These are phyloP conservation scores for Antedon mediterranea DNA, from an alignment of 53 echinoderm and acorn worm genomes.

Conservation along the genomic window DNA sequence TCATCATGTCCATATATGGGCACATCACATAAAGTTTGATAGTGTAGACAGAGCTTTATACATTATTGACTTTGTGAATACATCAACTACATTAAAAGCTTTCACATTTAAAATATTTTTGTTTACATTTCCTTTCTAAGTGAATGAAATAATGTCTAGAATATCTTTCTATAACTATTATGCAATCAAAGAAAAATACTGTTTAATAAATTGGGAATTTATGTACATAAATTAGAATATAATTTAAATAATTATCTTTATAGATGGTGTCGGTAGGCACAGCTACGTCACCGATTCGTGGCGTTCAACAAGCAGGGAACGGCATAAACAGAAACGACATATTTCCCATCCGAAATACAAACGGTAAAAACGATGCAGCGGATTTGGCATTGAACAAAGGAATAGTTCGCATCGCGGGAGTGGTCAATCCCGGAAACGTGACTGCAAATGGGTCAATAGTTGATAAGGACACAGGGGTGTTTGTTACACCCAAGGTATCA, in stretches of 20 bases:
- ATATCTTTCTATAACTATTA: too few relatives aligned
- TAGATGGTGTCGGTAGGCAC: conserved; percentile 81
- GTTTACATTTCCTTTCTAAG: too few relatives aligned
- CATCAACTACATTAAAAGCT: too few relatives aligned
- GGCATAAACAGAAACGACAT: neutral
- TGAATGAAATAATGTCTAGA: too few relatives aligned
- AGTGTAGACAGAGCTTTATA: too few relatives aligned
- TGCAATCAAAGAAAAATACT: too few relatives aligned
- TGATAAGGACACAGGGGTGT: conserved; percentile 31
- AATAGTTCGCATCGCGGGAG: neutral
- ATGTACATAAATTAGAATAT: too few relatives aligned
- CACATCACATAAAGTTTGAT: too few relatives aligned
- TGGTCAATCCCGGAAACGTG: neutral
- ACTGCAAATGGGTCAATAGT: neutral
- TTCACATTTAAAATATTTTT: too few relatives aligned
- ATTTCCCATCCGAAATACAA: neutral
- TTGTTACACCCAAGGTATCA: conserved; percentile 29
- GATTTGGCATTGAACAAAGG: neutral
- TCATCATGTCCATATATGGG: too few relatives aligned
- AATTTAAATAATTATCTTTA: neutral
- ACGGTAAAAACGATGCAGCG: neutral
- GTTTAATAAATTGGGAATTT: too few relatives aligned
- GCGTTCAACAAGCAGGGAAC: neutral
- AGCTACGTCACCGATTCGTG: conserved; percentile 60
- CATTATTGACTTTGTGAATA: too few relatives aligned